Evolutionary conservation across 2,888 invertebrate species (phyloP).

Genomic region (Patella pellucida): DNA sequence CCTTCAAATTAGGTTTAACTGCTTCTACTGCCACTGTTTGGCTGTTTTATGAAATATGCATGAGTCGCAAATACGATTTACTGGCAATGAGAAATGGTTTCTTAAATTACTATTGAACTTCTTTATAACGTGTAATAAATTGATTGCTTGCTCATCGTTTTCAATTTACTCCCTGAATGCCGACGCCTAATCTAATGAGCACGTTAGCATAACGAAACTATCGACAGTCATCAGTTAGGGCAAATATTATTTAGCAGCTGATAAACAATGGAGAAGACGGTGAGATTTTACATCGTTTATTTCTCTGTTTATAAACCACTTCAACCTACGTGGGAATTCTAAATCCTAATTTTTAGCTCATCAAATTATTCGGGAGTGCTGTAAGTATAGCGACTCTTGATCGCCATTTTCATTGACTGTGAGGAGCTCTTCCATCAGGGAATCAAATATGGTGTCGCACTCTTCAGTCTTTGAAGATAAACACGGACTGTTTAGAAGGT

Average conservation of each 20-base stretch:
- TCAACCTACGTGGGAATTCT: not conserved
- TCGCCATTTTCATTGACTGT: not conserved
- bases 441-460: not conserved
- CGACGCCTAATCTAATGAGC: not conserved
- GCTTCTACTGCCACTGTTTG: not conserved
- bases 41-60: slow-evolving; percentile 1
- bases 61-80: slow-evolving; percentile 4
- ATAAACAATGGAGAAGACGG: not conserved
- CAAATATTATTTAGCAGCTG: not conserved
- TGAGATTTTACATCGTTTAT: not conserved
- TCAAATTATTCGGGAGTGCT: not conserved
- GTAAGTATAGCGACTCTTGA: not conserved
- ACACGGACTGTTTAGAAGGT: not conserved
- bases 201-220: not conserved
- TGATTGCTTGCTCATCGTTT: slow-evolving; percentile 2
- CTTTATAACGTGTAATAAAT: slow-evolving; percentile 5
- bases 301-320: slow-evolving; percentile 11
- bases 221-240: not conserved
- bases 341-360: not conserved
- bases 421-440: slow-evolving; percentile 5
- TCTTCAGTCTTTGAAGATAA: not conserved
- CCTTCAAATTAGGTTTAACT: not conserved
- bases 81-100: not conserved
- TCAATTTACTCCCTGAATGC: slow-evolving; percentile 10
- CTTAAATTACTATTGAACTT: not conserved